Evolutionary conservation across 2,797 vertebrate genomes (phyloP).

Genomic region (Sciurus carolinensis): DNA sequence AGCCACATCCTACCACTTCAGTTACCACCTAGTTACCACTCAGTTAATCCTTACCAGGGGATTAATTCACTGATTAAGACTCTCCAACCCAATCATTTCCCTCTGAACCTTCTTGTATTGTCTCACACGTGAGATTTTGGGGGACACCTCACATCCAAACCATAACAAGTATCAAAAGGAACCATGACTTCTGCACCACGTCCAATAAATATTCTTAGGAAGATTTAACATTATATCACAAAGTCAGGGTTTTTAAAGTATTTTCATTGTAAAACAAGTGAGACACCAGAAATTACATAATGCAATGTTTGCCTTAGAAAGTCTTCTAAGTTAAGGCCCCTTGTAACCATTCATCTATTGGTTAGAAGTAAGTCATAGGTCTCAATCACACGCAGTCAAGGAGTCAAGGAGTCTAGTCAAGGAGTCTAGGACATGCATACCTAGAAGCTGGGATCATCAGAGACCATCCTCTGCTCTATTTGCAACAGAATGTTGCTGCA

Average conservation of each 20-base stretch:
- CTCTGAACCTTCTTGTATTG: too few relatives aligned
- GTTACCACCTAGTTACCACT: too few relatives aligned
- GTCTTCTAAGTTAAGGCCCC: background rate
- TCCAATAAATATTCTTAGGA: background rate
- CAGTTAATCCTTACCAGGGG: too few relatives aligned
- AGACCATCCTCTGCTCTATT: background rate
- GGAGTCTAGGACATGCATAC: background rate
- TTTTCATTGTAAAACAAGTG: constrained; percentile 15
- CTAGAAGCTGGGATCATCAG: background rate
- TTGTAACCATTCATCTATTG: background rate
- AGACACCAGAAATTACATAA: background rate
- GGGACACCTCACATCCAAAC: too few relatives aligned
- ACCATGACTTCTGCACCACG: background rate
- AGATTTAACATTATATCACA: background rate
- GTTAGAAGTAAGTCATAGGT: background rate
- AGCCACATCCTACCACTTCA: too few relatives aligned
- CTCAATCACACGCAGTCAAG: background rate
- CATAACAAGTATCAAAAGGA: background rate
- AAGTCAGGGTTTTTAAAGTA: background rate
- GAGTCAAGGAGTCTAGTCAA: too few relatives aligned
- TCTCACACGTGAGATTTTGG: too few relatives aligned
- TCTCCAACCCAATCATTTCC: too few relatives aligned
- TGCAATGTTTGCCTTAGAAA: background rate
- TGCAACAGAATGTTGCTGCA: background rate
- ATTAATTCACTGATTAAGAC: too few relatives aligned